A percentile compares a stretch with the other conserved stretches of the same genome.
These are phyloP conservation scores for Labeo calbasu DNA, from an alignment of 2,797 vertebrate species.

Conservation along the genomic window DNA sequence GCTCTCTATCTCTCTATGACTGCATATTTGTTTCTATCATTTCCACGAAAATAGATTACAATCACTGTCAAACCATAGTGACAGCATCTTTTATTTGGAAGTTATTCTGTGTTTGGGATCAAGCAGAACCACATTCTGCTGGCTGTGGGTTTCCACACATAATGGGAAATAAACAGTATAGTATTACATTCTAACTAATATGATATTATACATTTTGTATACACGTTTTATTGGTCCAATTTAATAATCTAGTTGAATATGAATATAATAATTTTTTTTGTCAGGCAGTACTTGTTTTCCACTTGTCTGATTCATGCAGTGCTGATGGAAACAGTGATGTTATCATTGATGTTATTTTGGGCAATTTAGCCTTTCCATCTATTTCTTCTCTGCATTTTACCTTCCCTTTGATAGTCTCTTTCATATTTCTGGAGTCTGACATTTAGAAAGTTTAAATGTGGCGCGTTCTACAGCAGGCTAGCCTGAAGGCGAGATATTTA, in stretches of 20 bases:
- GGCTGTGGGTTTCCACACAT: not conserved
- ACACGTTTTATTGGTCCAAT: not conserved
- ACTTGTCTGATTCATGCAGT: not conserved
- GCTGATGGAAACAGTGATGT: not conserved
- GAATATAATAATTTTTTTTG: not conserved
- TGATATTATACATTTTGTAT: not conserved
- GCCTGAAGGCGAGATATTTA: constrained; percentile 3
- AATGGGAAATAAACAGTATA: not conserved
- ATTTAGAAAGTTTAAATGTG: constrained; percentile 20
- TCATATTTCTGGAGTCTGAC: not conserved
- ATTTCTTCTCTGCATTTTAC: not conserved
- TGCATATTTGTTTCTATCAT: not conserved
- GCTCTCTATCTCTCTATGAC: not conserved
- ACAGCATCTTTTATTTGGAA: constrained; percentile 4
- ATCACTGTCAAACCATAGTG: not conserved
- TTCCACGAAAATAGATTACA: constrained; percentile 25
- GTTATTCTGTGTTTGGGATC: constrained; percentile 5
- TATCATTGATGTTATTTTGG: not conserved
- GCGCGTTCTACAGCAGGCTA: not conserved
- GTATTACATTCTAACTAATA: not conserved
- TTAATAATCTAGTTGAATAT: not conserved
- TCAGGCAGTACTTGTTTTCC: not conserved
- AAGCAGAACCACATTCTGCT: not conserved
- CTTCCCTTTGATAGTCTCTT: not conserved
- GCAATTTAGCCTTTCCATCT: not conserved